A percentile compares a stretch with the other conserved stretches of the same genome.
Conservation (phyloP, 2,113 vertebrate species). For the Caretta caretta region DNA sequence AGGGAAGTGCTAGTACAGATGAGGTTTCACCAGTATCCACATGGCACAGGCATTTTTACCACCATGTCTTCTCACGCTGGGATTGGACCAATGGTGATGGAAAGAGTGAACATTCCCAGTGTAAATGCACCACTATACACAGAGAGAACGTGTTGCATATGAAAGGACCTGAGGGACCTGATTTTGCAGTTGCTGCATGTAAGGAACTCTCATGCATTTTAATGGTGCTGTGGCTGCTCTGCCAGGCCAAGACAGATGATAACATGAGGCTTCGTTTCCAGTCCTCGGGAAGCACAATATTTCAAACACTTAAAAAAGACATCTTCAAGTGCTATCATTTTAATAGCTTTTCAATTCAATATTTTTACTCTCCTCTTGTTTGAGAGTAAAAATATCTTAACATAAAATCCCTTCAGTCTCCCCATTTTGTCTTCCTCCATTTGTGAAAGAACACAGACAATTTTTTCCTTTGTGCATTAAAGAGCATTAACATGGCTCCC, state of each 20-base stretch:
- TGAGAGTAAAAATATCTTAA: not conserved
- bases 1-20: too few species aligned
- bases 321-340: not conserved
- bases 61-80: not conserved
- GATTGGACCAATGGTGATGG: not conserved
- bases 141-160: not conserved
- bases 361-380: not conserved
- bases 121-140: not conserved
- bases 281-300: constrained; percentile 2
- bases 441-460: constrained; percentile 27
- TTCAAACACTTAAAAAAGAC: constrained; percentile 42
- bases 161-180: not conserved
- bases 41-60: not conserved
- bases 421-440: not conserved
- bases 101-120: too few species aligned
- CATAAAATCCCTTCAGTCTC: constrained; percentile 3
- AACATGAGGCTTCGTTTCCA: constrained; percentile 61
- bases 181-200: not conserved
- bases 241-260: not conserved
- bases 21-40: not conserved
- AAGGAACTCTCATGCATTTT: constrained; percentile 3
- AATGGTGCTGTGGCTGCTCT: not conserved
- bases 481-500: not conserved
- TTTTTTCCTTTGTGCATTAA: not conserved
- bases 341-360: not conserved